These are phyloP conservation scores for Percopsis transmontana DNA, from an alignment of 2,113 vertebrate species.

Conservation along the genomic window DNA sequence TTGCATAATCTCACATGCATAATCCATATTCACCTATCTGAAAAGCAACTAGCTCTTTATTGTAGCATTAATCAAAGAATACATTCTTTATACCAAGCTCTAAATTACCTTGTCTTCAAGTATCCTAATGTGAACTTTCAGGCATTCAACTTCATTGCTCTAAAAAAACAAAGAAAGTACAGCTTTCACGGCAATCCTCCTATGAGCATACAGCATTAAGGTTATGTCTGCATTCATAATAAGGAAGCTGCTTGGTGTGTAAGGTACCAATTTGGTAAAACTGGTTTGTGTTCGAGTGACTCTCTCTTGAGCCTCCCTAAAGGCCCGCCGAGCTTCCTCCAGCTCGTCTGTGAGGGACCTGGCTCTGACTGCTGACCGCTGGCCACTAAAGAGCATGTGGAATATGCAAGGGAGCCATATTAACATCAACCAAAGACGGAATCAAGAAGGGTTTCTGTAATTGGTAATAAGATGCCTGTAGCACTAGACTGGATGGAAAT, in stretches of 20 bases:
- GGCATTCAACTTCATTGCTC: constrained; percentile 70
- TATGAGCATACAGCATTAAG: neutral
- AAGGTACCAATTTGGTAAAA: constrained; percentile 67
- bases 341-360: constrained; percentile 73
- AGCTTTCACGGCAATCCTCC: constrained; percentile 7
- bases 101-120: constrained; percentile 74
- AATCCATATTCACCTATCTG: neutral
- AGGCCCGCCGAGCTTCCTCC: constrained; percentile 67
- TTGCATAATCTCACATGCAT: neutral
- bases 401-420: neutral
- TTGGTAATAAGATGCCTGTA: neutral
- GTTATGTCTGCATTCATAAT: neutral
- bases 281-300: constrained; percentile 52
- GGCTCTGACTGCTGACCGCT: constrained; percentile 63
- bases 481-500: neutral
- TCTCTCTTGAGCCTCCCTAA: constrained; percentile 72
- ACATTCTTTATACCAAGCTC: neutral
- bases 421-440: neutral
- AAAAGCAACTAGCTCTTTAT: neutral
- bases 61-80: no score
- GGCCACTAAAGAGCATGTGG: constrained; percentile 55
- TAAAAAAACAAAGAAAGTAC: constrained; percentile 35
- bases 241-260: neutral
- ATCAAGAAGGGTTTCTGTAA: neutral
- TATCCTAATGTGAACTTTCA: constrained; percentile 67